Conservation (phyloP, 1,140 invertebrate genomes). For the Neelides sp. region DNA sequence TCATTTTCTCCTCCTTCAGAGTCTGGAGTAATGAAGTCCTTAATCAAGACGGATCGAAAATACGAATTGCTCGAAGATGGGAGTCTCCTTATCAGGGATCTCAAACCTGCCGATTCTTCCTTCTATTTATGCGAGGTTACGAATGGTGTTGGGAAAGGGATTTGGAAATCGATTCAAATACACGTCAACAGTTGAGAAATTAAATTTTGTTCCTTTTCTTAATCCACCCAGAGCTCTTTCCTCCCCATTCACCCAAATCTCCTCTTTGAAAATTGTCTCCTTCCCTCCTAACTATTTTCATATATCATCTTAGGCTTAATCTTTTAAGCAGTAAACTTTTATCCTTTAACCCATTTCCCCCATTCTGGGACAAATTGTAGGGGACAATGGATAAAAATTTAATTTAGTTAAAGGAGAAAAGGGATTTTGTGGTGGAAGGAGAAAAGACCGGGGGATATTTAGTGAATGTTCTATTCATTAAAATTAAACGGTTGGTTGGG, state of each 20-base stretch:
- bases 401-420: too few species aligned
- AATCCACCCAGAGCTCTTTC: too few species aligned
- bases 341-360: too few species aligned
- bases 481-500: slow-evolving; percentile 3
- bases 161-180: slow-evolving; percentile 18
- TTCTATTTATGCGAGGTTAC: slow-evolving; percentile 42
- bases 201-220: too few species aligned
- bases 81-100: slow-evolving; percentile 12
- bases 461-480: slow-evolving; percentile 2
- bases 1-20: not conserved
- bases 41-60: slow-evolving; percentile 15
- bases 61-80: slow-evolving; percentile 17
- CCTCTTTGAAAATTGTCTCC: too few species aligned
- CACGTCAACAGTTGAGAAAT: slow-evolving; percentile 25
- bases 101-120: slow-evolving; percentile 12
- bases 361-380: too few species aligned
- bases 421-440: not conserved
- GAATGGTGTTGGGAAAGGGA: slow-evolving; percentile 41
- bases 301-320: too few species aligned
- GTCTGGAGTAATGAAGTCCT: slow-evolving; percentile 4
- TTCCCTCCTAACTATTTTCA: too few species aligned
- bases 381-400: too few species aligned
- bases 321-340: too few species aligned
- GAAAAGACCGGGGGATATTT: not conserved
- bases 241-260: too few species aligned